A percentile compares a stretch with the other conserved stretches of the same genome.
Evolutionary conservation across 2,113 vertebrate species (phyloP).

Genomic region (Carassius gibelio): DNA sequence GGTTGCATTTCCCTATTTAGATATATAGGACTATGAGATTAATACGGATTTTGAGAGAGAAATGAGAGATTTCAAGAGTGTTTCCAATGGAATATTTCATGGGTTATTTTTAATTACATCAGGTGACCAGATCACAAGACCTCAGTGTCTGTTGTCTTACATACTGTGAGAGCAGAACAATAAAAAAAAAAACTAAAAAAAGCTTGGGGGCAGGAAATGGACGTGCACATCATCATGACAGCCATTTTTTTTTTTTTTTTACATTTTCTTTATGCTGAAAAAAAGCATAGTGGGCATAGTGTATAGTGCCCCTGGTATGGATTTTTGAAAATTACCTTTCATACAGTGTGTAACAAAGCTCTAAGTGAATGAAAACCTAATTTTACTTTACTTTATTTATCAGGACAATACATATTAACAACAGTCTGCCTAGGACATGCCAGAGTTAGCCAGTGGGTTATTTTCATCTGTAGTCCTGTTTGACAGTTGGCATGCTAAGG

Average conservation of each 20-base stretch:
- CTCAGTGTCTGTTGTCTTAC: neutral
- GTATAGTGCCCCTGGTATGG: neutral
- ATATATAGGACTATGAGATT: too few species aligned
- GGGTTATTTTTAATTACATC: neutral
- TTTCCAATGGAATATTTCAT: neutral
- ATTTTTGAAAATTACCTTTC: too few species aligned
- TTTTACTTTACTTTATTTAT: too few species aligned
- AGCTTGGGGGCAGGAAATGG: neutral
- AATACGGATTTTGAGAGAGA: neutral
- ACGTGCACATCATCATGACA: neutral
- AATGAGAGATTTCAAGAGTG: neutral
- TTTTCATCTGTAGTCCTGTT: too few species aligned
- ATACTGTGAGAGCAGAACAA: neutral
- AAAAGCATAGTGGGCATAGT: neutral
- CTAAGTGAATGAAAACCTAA: too few species aligned
- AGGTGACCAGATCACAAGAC: neutral
- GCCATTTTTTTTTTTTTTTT: neutral
- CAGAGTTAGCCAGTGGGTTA: too few species aligned
- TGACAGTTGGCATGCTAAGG: too few species aligned
- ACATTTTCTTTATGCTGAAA: neutral
- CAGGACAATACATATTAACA: too few species aligned
- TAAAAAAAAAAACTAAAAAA: neutral
- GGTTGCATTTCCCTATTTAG: too few species aligned
- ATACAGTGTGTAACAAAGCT: too few species aligned
- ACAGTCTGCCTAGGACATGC: too few species aligned